These are phyloP conservation scores for Bombus pyrosoma DNA, from an alignment of 1,140 invertebrate genomes.

Conservation along the genomic window DNA sequence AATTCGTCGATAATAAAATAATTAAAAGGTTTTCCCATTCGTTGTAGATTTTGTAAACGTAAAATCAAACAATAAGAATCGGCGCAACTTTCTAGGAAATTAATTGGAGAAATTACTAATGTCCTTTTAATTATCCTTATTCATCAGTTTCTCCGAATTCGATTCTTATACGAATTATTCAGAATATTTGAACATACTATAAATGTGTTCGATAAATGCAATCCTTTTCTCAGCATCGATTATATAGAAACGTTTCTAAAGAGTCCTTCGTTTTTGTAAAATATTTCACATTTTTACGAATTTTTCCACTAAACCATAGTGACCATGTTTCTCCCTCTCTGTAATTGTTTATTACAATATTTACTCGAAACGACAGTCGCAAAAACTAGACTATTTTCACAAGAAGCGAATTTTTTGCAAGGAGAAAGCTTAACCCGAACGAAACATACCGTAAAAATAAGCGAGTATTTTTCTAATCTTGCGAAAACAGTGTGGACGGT, in stretches of 20 bases:
- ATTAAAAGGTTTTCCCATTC: too few relatives aligned
- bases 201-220: neutral
- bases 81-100: neutral
- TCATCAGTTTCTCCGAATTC: too few relatives aligned
- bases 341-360: conserved; percentile 7
- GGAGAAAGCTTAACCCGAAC: neutral
- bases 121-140: neutral
- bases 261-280: too few relatives aligned
- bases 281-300: too few relatives aligned
- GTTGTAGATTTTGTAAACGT: too few relatives aligned
- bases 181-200: neutral
- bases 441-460: neutral
- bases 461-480: too few relatives aligned
- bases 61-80: too few relatives aligned
- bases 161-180: neutral
- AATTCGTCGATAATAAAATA: too few relatives aligned
- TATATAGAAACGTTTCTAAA: too few relatives aligned
- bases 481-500: too few relatives aligned
- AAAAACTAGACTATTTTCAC: neutral
- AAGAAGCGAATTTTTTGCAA: neutral
- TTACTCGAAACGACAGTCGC: neutral
- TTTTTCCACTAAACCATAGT: neutral
- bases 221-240: neutral
- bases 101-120: neutral
- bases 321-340: neutral